Percentiles rank a stretch among this genome's conserved stretches.
These are phyloP conservation scores for Coracopsis vasa DNA, from an alignment of 2,113 vertebrate species.

Conservation along the genomic window DNA sequence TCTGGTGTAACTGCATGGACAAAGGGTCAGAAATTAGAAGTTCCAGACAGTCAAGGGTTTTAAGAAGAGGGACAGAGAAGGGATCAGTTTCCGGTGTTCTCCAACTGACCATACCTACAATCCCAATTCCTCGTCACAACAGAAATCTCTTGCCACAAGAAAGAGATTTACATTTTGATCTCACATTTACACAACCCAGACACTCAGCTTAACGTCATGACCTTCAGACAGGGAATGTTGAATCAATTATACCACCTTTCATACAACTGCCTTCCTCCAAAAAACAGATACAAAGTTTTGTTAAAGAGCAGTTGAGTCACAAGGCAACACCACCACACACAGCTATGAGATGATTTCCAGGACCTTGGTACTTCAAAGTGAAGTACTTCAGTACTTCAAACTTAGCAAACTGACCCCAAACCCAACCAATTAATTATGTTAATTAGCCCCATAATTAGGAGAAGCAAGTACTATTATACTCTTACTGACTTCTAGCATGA, in stretches of 20 bases:
- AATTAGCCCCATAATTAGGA: not conserved
- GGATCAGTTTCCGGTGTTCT: not conserved
- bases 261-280: not conserved
- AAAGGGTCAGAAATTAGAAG: not conserved
- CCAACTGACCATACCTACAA: not conserved
- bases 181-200: not conserved
- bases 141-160: not conserved
- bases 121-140: not conserved
- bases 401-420: not conserved
- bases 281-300: not conserved
- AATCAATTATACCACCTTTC: not conserved
- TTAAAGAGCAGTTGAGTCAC: not conserved
- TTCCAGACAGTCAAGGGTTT: not conserved
- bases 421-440: not conserved
- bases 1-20: not conserved
- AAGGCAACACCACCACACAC: not conserved
- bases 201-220: not conserved
- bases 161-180: not conserved
- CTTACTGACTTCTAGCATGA: not conserved
- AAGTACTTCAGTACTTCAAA: not conserved
- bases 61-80: not conserved
- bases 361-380: not conserved
- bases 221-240: not conserved
- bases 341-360: not conserved
- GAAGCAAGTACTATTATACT: not conserved